A percentile compares a stretch with the other conserved stretches of the same genome.
These are phyloP conservation scores for Lordiphosa clarofinis DNA, from an alignment of 1,140 invertebrate genomes.

Conservation along the genomic window DNA sequence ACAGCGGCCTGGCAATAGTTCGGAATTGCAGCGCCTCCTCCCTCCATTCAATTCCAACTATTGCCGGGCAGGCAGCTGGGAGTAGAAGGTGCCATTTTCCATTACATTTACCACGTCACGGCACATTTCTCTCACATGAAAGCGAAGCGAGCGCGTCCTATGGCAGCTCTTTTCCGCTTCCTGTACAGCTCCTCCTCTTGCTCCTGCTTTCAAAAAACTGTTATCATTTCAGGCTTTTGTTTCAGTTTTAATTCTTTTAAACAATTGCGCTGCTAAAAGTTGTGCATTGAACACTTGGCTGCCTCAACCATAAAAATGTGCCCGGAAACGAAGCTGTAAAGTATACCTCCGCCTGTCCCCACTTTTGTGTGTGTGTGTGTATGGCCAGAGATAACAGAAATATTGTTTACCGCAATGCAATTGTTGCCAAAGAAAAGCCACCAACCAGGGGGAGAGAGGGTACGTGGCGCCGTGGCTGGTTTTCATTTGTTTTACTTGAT, in stretches of 20 bases:
- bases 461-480: constrained; percentile 5
- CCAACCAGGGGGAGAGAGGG: not conserved
- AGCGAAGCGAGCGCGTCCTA: constrained; percentile 48
- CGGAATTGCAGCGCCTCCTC: not conserved
- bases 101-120: constrained; percentile 73
- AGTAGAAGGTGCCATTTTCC: constrained; percentile 45
- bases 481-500: constrained; percentile 73
- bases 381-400: constrained; percentile 68
- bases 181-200: constrained; percentile 18
- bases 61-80: too few relatives aligned
- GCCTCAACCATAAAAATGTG: constrained; percentile 55
- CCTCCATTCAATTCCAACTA: too few relatives aligned
- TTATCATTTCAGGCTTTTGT: constrained; percentile 71
- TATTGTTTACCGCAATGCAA: constrained; percentile 76
- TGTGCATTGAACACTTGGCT: constrained; percentile 75
- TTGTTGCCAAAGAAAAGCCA: constrained; percentile 66
- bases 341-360: constrained; percentile 39
- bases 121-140: constrained; percentile 65
- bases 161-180: constrained; percentile 61
- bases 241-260: constrained; percentile 70
- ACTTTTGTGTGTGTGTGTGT: constrained; percentile 25
- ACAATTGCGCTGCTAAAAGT: constrained; percentile 71
- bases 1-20: constrained; percentile 33
- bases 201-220: constrained; percentile 19
- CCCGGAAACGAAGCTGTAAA: constrained; percentile 64